Base-by-base conservation (phyloP, 2,888 invertebrate species). In the Eulithis testata region DNA sequence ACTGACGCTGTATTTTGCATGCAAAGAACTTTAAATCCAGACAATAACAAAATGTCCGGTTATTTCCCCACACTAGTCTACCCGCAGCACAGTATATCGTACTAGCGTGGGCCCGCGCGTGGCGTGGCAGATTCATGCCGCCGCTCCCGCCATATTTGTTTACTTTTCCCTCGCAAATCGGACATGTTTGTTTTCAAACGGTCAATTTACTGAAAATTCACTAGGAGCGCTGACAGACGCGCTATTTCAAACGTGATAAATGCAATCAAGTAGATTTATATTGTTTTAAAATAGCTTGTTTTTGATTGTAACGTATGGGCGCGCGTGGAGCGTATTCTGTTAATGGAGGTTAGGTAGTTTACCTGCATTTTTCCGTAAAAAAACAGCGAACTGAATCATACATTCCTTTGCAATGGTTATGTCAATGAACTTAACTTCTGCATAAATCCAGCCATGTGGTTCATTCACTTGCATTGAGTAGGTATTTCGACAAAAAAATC, bases 141-240 rank as follows among this genome's bases (percentile, higher is more conserved):
- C 83, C 76, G 79, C 83, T 73, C 65, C 73, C 76, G 79, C 84
- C 76, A 68, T 84, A 77, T 87, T 86, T 87, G 84, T 88, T 87
- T 82, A 80, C 74, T 54, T 79, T 75, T 75, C 74, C 73, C 74
- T 74, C 77, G 82, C 82, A 61, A 83, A 80, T 81, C 77, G 73
- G 78, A 81, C 82, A 71, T 88, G 86, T 90, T 91, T 91, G 85
- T 89, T 90, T 89, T 61, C 76, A 74, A 79, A 83, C 76, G 77
- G 78, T 82, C 85, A 77, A 89, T 89, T 89, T 88, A 88, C 80
- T 81, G 87, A 83, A 89, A 87, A 91, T 92, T 86, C 88, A 85
- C 88, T 88, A 81, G 69, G 71, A 52, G 56, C 88, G 90, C 85
- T 90, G 90, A 92, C 82, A 87, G 86, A 85, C 75, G 66, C 78